A percentile compares a stretch with the other conserved stretches of the same genome.
These are phyloP conservation scores for Gallinago media DNA, from an alignment of 2,113 vertebrate genomes.

Conservation along the genomic window DNA sequence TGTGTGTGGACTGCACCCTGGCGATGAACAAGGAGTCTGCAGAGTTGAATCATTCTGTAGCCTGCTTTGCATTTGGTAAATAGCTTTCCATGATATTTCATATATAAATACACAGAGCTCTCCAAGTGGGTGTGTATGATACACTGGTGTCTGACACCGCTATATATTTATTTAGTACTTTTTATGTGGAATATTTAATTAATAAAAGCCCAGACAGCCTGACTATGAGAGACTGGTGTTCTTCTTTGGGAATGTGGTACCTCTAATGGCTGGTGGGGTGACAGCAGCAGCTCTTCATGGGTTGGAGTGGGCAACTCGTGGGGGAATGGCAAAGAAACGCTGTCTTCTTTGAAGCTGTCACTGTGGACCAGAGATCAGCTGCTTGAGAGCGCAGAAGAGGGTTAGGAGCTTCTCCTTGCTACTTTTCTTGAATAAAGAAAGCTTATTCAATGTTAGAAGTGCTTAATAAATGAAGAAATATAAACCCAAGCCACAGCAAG, in stretches of 20 bases:
- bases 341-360: neutral
- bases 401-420: neutral
- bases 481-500: neutral
- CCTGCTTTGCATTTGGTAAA: slow-evolving; percentile 11
- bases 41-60: slow-evolving; percentile 29
- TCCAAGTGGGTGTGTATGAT: neutral
- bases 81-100: slow-evolving; percentile 1
- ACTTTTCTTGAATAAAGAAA: neutral
- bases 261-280: neutral
- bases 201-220: slow-evolving; percentile 38
- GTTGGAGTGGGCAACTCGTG: neutral
- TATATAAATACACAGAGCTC: neutral
- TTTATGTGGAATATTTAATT: slow-evolving; percentile 48
- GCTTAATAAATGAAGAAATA: neutral
- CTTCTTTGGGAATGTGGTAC: neutral
- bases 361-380: neutral
- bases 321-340: neutral
- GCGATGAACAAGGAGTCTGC: neutral
- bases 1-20: neutral
- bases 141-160: neutral
- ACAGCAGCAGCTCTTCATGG: neutral
- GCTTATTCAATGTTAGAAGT: neutral
- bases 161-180: slow-evolving; percentile 64
- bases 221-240: neutral
- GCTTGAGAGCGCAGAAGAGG: neutral